Evolutionary conservation across 2,113 vertebrate species (phyloP), one percentile per base, ranked within the genome.

Genomic region (Acinonyx jubatus): DNA sequence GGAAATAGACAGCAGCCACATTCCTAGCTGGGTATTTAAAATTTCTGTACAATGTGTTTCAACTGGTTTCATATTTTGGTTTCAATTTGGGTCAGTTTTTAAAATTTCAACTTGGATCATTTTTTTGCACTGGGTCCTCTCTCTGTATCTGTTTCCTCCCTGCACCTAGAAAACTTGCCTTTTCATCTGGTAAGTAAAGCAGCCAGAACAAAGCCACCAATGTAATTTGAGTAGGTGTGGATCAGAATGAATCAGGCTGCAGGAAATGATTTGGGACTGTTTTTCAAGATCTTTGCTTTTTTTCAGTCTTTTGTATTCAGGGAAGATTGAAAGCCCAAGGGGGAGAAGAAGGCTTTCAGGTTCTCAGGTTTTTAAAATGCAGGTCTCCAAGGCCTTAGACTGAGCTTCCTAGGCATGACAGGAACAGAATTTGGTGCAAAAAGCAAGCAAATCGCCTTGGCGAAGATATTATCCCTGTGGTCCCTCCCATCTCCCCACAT

Each of bases 331-430:
- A 74, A 86, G 84, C 38, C 55, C 18, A 81, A 85, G 38, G 48
- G 84, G 41, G 57, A 69, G 33, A 92, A 97, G 93, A 87, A 74
- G 89, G 25, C 65, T 98, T 96, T 93, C 61, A 96, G 96, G 78
- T 69, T 97, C 92, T 94, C 90, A 86, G 71, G 81, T 27, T 95
- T 98, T 98, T 88, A 83, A 98, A 91, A 95, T 89, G 73, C 93
- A 93, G 55, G 57, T 57, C 94, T 69, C 13, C 33, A 14, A 65
- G 90, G 27, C 52, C 96, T 97, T 92, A 10, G 57, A 68, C 80
- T 93, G 86, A 94, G 73, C 61, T 96, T 94, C 82, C 91, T 71
- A 1, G 23, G 82, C 69, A 91, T 45, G 89, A 91, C 78, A 93
- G 89, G 73, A 96, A 89, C 87, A 93, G 93, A 97, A 97, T 97